Percentiles rank a stretch among this genome's conserved stretches.
phyloP scores from a whole-genome alignment of 2,888 invertebrate species.

The Pammene aurita region DNA sequence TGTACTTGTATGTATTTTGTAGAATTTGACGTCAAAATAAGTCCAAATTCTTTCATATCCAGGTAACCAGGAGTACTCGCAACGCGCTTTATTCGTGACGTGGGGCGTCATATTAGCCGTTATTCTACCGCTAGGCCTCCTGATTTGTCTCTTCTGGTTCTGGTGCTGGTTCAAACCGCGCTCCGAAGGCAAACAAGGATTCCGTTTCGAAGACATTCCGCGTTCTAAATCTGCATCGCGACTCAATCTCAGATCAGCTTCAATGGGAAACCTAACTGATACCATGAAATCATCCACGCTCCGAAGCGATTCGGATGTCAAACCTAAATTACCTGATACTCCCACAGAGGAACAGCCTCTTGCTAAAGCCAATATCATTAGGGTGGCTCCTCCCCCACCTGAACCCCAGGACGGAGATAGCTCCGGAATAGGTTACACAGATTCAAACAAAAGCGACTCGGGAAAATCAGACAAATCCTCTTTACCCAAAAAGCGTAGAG shows the following conservation, averaged over 20 bases:
- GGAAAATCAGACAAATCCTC: conserved; percentile 81
- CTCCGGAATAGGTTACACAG: conserved; percentile 80
- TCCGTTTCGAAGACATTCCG: conserved; percentile 81
- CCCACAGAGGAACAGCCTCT: conserved; percentile 70
- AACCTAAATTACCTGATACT: conserved; percentile 66
- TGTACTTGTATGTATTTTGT: too few species aligned
- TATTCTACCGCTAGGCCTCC: conserved; percentile 86
- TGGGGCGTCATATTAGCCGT: conserved; percentile 89
- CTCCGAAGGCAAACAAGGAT: conserved; percentile 83
- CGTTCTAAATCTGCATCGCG: conserved; percentile 84
- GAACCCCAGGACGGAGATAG: conserved; percentile 75
- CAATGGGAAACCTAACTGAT: conserved; percentile 81
- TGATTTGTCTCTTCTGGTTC: conserved; percentile 85
- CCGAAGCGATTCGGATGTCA: conserved; percentile 68
- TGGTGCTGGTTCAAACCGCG: conserved; percentile 84
- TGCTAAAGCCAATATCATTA: conserved; percentile 53
- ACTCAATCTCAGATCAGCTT: conserved; percentile 80
- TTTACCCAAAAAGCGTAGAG: conserved; percentile 85
- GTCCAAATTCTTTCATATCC: conserved; percentile 55
- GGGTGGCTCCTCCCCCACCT: conserved; percentile 66
- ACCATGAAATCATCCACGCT: conserved; percentile 75
- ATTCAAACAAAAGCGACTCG: conserved; percentile 78
- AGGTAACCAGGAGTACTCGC: conserved; percentile 87
- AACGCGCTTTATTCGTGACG: conserved; percentile 88
- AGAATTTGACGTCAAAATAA: conserved; percentile 16